These are phyloP conservation scores for Sebastes iracundus DNA, from an alignment of 2,797 vertebrate species.

Conservation along the genomic window DNA sequence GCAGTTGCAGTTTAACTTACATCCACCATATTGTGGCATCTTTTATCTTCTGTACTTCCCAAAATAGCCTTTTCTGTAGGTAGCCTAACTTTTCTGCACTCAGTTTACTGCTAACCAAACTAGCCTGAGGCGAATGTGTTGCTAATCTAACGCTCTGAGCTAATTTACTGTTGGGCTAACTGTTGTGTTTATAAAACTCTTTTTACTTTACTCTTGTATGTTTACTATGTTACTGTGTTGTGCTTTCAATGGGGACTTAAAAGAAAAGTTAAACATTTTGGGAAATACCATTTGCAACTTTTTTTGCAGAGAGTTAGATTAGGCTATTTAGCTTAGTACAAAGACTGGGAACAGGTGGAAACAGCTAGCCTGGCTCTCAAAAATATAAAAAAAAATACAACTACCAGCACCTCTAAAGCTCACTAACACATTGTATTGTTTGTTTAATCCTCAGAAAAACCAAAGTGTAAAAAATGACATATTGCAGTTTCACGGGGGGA, in stretches of 20 bases:
- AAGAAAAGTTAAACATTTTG: background rate
- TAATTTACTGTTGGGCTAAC: background rate
- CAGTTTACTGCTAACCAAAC: background rate
- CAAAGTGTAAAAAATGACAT: background rate
- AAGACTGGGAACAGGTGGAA: background rate
- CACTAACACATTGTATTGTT: background rate
- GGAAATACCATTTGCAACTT: background rate
- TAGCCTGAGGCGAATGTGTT: background rate
- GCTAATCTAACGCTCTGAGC: background rate
- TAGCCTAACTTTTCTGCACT: background rate
- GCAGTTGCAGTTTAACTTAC: background rate
- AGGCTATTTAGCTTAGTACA: background rate
- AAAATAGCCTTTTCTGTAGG: background rate
- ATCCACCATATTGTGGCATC: background rate
- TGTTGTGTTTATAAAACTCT: background rate
- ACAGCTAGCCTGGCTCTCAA: background rate
- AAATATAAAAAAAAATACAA: no score
- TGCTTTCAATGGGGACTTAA: background rate
- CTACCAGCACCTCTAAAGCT: no score
- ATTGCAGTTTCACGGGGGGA: background rate
- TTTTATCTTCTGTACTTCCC: background rate
- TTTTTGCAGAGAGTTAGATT: background rate
- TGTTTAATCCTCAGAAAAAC: background rate
- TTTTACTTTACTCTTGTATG: no score
- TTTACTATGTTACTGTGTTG: background rate